Evolutionary conservation across 2,797 vertebrate species (phyloP).

Genomic region (Neosilurus hyrtlii): DNA sequence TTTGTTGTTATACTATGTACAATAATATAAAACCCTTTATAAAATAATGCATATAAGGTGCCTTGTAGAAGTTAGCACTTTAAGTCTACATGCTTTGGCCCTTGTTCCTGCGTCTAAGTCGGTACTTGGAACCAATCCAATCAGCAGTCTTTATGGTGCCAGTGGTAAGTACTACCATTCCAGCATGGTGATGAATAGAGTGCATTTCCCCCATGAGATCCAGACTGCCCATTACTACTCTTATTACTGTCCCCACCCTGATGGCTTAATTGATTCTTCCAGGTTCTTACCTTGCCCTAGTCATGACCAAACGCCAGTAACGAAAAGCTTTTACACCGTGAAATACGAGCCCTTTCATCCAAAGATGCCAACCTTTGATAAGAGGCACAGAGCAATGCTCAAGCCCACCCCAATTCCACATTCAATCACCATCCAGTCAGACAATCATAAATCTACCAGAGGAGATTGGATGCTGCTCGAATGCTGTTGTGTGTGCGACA

Average conservation of each 20-base stretch:
- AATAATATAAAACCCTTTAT: too few relatives aligned
- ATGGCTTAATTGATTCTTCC: conserved; percentile 69
- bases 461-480: conserved; percentile 31
- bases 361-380: conserved; percentile 55
- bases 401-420: conserved; percentile 53
- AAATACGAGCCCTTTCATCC: conserved; percentile 43
- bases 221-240: conserved; percentile 62
- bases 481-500: conserved; percentile 1
- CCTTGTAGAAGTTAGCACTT: background rate
- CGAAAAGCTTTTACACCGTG: conserved; percentile 23
- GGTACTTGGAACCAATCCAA: conserved; percentile 19
- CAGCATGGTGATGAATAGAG: conserved; percentile 67
- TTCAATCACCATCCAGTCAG: conserved; percentile 47
- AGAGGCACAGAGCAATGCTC: conserved; percentile 28
- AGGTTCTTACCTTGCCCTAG: conserved; percentile 51
- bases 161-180: conserved; percentile 66
- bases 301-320: conserved; percentile 33
- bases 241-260: conserved; percentile 62
- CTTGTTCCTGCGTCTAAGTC: background rate
- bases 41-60: background rate
- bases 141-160: conserved; percentile 45
- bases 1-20: conserved; percentile 2
- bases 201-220: conserved; percentile 56
- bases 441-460: conserved; percentile 42
- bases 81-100: background rate